A percentile compares a stretch with the other conserved stretches of the same genome.
Evolutionary conservation across 2,797 vertebrate genomes (phyloP).

Genomic region (Antennarius maculatus): DNA sequence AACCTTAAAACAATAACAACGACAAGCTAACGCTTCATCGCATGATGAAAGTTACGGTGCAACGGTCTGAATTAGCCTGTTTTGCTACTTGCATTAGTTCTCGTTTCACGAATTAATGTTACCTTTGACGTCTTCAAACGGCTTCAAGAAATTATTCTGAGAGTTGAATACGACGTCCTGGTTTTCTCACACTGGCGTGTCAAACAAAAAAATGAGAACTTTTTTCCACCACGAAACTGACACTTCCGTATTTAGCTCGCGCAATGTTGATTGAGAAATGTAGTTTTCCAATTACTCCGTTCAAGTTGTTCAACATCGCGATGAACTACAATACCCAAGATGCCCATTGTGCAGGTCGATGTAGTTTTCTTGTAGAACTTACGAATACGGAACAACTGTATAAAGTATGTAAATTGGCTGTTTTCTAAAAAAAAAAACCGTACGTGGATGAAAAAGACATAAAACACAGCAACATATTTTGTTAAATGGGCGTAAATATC

Average conservation of each 20-base stretch:
- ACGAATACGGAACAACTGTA: conserved; percentile 61
- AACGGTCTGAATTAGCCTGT: not conserved
- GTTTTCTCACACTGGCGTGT: conserved; percentile 37
- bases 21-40: conserved; percentile 6
- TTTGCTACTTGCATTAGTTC: not conserved
- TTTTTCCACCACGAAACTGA: conserved; percentile 68
- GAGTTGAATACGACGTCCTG: conserved; percentile 18
- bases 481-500: not conserved
- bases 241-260: conserved; percentile 52
- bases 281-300: conserved; percentile 4
- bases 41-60: not conserved
- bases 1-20: conserved; percentile 1
- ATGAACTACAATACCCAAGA: conserved; percentile 55
- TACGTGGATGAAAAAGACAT: fast-evolving
- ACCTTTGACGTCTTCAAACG: conserved; percentile 53
- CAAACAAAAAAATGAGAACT: conserved; percentile 73
- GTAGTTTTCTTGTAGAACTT: conserved; percentile 34
- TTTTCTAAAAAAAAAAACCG: conserved; percentile 6
- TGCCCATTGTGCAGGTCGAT: not conserved
- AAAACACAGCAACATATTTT: conserved; percentile 1
- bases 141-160: conserved; percentile 27
- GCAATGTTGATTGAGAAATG: conserved; percentile 48
- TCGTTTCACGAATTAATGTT: not conserved
- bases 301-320: fast-evolving
- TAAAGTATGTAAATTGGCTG: conserved; percentile 4